A percentile compares a stretch with the other conserved stretches of the same genome.
Conservation (phyloP, 2,797 vertebrate genomes). For the Sebastiscus albofasciatus region DNA sequence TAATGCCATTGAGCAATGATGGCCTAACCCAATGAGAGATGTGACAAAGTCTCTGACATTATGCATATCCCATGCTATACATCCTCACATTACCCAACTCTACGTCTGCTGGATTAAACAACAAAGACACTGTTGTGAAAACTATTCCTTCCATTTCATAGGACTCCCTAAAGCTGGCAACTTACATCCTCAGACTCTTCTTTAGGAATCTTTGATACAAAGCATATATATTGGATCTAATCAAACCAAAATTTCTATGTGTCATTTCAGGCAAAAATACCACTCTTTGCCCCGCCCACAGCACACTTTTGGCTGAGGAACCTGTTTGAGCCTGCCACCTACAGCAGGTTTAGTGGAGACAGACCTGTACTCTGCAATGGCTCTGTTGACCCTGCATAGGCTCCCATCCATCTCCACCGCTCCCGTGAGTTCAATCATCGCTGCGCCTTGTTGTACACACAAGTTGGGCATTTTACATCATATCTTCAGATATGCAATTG, state of each 20-base stretch:
- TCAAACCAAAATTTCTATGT: conserved; percentile 19
- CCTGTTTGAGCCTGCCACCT: conserved; percentile 61
- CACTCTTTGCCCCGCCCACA: background rate
- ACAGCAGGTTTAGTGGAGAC: conserved; percentile 36
- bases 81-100: background rate
- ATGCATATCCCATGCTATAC: background rate
- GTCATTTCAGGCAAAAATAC: conserved; percentile 45
- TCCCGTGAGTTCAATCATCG: conserved; percentile 73
- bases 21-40: background rate
- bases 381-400: conserved; percentile 83
- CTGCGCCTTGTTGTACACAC: background rate
- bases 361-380: conserved; percentile 70
- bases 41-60: background rate
- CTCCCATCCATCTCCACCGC: conserved; percentile 72
- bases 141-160: background rate
- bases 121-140: background rate
- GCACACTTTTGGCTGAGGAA: conserved; percentile 47
- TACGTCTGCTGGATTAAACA: background rate
- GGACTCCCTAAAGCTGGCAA: background rate
- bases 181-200: background rate
- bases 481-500: background rate
- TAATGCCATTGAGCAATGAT: background rate
- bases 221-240: background rate
- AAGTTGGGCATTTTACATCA: background rate
- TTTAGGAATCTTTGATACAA: background rate